phyloP scores from a whole-genome alignment of 35 echinoderm and acorn worm genomes.

The Eucidaris tribuloides region DNA sequence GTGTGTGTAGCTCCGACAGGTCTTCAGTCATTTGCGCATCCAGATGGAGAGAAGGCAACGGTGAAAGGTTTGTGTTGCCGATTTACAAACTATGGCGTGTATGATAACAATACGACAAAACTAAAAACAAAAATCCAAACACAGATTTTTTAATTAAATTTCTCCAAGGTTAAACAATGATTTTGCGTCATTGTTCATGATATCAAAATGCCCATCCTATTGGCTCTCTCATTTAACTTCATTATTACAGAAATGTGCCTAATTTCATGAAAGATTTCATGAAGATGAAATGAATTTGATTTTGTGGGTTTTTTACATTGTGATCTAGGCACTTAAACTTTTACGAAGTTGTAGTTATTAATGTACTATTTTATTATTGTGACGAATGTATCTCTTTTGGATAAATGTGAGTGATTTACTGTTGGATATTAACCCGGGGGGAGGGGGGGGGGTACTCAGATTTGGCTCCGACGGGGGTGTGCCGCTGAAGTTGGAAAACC shows the following conservation, averaged over 20 bases:
- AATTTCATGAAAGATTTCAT: too few species aligned
- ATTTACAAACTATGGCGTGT: neutral
- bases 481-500: too few species aligned
- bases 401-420: neutral
- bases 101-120: neutral
- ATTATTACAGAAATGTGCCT: neutral
- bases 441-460: too few species aligned
- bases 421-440: neutral
- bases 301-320: too few species aligned
- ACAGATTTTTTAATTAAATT: neutral
- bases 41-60: slow-evolving; percentile 29
- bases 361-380: too few species aligned
- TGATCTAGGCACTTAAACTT: too few species aligned
- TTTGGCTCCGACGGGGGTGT: too few species aligned
- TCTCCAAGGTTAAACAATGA: neutral
- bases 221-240: neutral
- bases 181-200: neutral
- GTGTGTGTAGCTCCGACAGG: slow-evolving; percentile 60
- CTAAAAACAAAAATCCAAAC: neutral
- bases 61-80: slow-evolving; percentile 33
- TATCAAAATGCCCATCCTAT: neutral
- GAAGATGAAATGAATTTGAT: too few species aligned
- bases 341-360: too few species aligned
- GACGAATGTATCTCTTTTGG: neutral
- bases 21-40: slow-evolving; percentile 20